Evolutionary conservation across 2,888 invertebrate species (phyloP).

Genomic region (Agrochola lychnidis): DNA sequence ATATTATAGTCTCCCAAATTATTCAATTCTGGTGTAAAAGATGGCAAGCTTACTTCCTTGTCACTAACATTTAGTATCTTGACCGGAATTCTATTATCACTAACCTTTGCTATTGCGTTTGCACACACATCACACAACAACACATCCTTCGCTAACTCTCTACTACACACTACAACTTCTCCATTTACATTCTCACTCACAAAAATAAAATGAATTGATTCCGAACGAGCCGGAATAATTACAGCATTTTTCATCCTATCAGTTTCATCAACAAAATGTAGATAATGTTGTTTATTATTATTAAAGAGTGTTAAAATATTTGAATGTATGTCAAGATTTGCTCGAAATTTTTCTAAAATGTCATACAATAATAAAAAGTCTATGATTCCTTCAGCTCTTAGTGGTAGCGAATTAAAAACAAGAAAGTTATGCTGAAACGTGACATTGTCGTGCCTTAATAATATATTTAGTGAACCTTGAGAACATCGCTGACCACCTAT

Average conservation of each 20-base stretch:
- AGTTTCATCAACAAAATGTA: no score
- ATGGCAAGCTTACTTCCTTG: no score
- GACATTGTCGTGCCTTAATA: background rate
- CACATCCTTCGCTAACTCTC: background rate
- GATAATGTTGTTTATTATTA: background rate
- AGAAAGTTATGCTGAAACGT: slow-evolving; percentile 8
- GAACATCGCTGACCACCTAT: no score
- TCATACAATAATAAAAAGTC: background rate
- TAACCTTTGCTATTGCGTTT: no score
- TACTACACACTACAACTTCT: background rate
- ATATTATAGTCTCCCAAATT: no score
- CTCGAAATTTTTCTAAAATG: background rate
- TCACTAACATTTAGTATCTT: no score
- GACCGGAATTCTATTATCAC: no score
- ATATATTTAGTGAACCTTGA: no score
- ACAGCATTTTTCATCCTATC: no score
- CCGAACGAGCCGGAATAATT: background rate
- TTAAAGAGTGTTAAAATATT: slow-evolving; percentile 4
- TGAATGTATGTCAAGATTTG: background rate
- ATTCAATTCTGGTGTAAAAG: no score
- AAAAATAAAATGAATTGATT: slow-evolving; percentile 1
- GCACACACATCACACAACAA: no score
- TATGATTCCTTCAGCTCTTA: slow-evolving; percentile 8
- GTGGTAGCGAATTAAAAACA: slow-evolving; percentile 5
- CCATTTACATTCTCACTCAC: background rate